Evolutionary conservation across 1,140 invertebrate species (phyloP).

Genomic region (Drosophila murphyi): DNA sequence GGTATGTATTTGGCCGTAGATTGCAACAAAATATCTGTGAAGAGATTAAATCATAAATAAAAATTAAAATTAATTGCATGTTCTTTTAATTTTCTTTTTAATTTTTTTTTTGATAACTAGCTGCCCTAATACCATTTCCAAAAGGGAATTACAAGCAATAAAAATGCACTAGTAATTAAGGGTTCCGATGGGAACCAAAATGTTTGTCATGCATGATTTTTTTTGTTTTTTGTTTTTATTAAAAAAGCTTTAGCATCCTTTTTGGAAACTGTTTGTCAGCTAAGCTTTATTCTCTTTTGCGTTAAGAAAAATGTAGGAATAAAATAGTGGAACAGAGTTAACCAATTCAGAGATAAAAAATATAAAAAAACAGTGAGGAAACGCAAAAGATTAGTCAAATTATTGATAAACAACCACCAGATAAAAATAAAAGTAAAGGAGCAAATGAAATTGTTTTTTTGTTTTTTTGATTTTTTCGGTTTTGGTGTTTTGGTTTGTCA

Average conservation of each 20-base stretch:
- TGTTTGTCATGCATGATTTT: slow-evolving; percentile 30
- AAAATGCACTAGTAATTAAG: slow-evolving; percentile 37
- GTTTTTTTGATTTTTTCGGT: slow-evolving; percentile 41
- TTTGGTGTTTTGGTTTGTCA: slow-evolving; percentile 62
- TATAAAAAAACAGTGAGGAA: slow-evolving; percentile 38
- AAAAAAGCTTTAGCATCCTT: slow-evolving; percentile 16
- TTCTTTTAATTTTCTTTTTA: slow-evolving; percentile 47
- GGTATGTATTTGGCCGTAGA: slow-evolving; percentile 84
- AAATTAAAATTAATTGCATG: slow-evolving; percentile 73
- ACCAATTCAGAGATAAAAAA: slow-evolving; percentile 47
- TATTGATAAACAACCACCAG: slow-evolving; percentile 73
- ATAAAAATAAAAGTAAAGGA: slow-evolving; percentile 58
- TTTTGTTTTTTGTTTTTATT: slow-evolving; percentile 2
- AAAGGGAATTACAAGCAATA: slow-evolving; percentile 68
- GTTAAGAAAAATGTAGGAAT: slow-evolving; percentile 39
- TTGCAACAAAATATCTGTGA: slow-evolving; percentile 85
- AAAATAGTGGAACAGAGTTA: slow-evolving; percentile 57
- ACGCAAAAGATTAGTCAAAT: slow-evolving; percentile 73
- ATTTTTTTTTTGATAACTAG: slow-evolving; percentile 54
- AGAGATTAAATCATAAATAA: slow-evolving; percentile 84
- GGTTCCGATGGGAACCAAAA: slow-evolving; percentile 14
- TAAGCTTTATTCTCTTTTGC: slow-evolving; percentile 43
- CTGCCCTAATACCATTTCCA: slow-evolving; percentile 61
- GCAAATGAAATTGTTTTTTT: slow-evolving; percentile 58
- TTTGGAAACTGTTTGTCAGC: slow-evolving; percentile 39